Base-by-base conservation (phyloP, 2,888 invertebrate species). In the Agrochola macilenta region DNA sequence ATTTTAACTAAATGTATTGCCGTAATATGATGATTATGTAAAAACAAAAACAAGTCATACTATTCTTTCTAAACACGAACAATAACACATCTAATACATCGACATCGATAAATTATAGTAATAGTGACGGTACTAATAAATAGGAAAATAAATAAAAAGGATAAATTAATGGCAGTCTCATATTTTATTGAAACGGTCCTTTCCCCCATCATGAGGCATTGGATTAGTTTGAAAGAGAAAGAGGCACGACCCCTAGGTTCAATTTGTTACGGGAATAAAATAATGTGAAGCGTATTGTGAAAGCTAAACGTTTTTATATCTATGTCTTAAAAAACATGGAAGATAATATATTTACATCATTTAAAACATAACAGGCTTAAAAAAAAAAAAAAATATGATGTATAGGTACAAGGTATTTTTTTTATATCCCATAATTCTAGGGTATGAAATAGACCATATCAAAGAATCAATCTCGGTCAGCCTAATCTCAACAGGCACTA, bases 131-230 rank as follows among this genome's bases (percentile, higher is more conserved):
- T 85, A 79, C 74, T 54, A 75, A 88, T 84, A 82, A 79, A 88
- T 81, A 74, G 68, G 57, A 79, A 73, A 75, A 87, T 87, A 87
- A 87, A 87, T 86, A 84, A 87, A 85, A 81, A 76, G 76, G 81
- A 80, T 71, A 84, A 84, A 84, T 78, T 76, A 88, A 84, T 88
- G 74, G 76, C 52, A 74, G 76, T 52, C 79, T 76, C 82, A 88
- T 88, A 87, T 82, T 86, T 87, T 87, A 82, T 88, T 70, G 76
- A 66, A 76, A 75, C 66, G 69, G 75, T 69, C 66, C 70, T 73
- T 84, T 81, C 63, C 76, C 58, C 64, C 39, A 66, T 72, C 75
- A 79, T 82, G 84, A 81, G 76, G 72, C 66, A 84, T 81, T 69
- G 79, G 66, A 87, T 82, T 88, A 84, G 79, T 87, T 87, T 70